Base-by-base conservation (phyloP, 2,797 vertebrate genomes). In the Parambassis ranga region DNA sequence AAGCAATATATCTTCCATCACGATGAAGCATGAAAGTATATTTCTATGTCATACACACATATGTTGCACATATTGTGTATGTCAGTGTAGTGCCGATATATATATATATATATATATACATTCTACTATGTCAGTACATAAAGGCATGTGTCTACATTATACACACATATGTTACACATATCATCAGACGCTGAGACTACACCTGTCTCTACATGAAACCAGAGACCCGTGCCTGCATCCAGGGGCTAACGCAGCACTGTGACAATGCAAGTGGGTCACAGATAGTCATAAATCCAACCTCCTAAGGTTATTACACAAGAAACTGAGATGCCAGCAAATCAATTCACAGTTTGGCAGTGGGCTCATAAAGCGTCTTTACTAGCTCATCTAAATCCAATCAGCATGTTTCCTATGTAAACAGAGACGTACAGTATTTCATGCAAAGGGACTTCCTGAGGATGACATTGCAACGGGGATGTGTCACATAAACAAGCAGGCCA, bases 201-300 rank as follows among this genome's bases (percentile, higher is more conserved):
- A 92, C 89, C 91, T 92, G 89, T 93, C 89, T 85, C 68, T 64
- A 85, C 71, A 84, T 89, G 90, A 91, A 91, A 92, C 83, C 58
- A n/a, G 88, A 93, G 77, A 76, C 33, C 69, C 60, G 53, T 22
- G 76, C 77, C 81, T 71, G 73, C 75, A 77, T 87, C 74, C 74
- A 83, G 81, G 69, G 80, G 72, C 82, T 71, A 37, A n/a, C 30
- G 75, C 56, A 51, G 78, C 33, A 6, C 60, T 65, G 58, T 65
- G 76, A 89, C 85, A 89, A 87, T 86, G 81, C 83, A 86, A 81
- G 77, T 79, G 71, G 85, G 86, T 90, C 89, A 86, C 58, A 72
- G 76, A 83, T 79, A 77, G 86, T 79, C 84, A 71, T 92, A 90
- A 90, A 92, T 92, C 78, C 84, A 85, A 69, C 79, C 90, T 89